phyloP scores from a whole-genome alignment of 2,888 invertebrate species.

The Stomorhina lunata region DNA sequence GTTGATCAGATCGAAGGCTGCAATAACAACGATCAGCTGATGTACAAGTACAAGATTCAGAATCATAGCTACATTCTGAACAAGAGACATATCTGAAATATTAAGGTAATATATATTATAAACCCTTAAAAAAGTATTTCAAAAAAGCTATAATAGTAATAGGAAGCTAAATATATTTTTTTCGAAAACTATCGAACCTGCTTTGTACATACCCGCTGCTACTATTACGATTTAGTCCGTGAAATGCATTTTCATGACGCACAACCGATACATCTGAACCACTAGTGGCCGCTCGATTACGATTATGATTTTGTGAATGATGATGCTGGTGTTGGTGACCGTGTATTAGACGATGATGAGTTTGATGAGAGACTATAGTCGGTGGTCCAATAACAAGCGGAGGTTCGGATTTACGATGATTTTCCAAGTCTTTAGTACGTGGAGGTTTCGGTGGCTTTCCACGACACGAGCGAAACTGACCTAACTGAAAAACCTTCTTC shows the following conservation, averaged over 20 bases:
- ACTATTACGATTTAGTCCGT: constrained; percentile 84
- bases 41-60: constrained; percentile 88
- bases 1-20: constrained; percentile 80
- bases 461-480: constrained; percentile 79
- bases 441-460: constrained; percentile 73
- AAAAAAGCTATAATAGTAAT: not conserved
- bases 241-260: constrained; percentile 82
- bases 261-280: constrained; percentile 84
- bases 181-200: constrained; percentile 42
- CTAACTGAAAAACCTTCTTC: constrained; percentile 84
- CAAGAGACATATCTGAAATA: constrained; percentile 87
- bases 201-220: constrained; percentile 81
- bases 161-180: constrained; percentile 3
- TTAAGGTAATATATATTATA: not conserved
- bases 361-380: constrained; percentile 32
- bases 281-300: constrained; percentile 83
- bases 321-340: constrained; percentile 52
- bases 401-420: constrained; percentile 67
- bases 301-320: constrained; percentile 79
- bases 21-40: constrained; percentile 93
- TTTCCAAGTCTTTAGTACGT: constrained; percentile 73
- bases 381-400: constrained; percentile 69
- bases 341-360: constrained; percentile 23
- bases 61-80: constrained; percentile 92
- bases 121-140: not conserved